phyloP scores from a whole-genome alignment of 2,113 vertebrate genomes.

The Ramphastos sulfuratus region DNA sequence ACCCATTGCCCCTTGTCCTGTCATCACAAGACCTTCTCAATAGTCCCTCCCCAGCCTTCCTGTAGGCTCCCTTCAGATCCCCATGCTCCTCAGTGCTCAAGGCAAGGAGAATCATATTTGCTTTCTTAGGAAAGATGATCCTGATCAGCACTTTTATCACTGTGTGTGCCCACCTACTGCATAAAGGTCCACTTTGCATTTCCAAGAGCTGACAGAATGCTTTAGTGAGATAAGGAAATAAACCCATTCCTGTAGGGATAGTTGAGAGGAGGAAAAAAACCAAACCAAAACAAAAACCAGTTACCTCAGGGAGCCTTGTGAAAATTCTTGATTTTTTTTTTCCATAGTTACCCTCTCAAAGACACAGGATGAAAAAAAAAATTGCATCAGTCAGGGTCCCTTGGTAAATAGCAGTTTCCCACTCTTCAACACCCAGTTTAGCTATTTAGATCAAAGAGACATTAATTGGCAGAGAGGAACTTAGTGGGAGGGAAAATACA shows the following conservation, averaged over 20 bases:
- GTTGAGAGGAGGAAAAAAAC: not conserved
- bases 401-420: conserved; percentile 21
- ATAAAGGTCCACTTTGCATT: conserved; percentile 48
- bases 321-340: conserved; percentile 52
- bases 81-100: not conserved
- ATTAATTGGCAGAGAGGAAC: conserved; percentile 39
- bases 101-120: conserved; percentile 2
- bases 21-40: not conserved
- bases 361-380: not conserved
- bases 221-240: conserved; percentile 53
- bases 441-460: conserved; percentile 45
- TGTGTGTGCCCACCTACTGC: conserved; percentile 20
- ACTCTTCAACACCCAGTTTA: conserved; percentile 1
- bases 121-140: conserved; percentile 43
- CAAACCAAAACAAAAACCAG: not conserved
- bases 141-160: not conserved
- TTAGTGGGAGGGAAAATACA: not conserved
- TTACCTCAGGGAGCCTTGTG: conserved; percentile 37
- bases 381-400: not conserved
- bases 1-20: too few species aligned
- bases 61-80: not conserved
- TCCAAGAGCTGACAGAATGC: conserved; percentile 60
- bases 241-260: conserved; percentile 17
- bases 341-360: not conserved
- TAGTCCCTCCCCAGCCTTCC: not conserved